phyloP scores from a whole-genome alignment of 1,140 invertebrate genomes.

The Zaprionus africanus region DNA sequence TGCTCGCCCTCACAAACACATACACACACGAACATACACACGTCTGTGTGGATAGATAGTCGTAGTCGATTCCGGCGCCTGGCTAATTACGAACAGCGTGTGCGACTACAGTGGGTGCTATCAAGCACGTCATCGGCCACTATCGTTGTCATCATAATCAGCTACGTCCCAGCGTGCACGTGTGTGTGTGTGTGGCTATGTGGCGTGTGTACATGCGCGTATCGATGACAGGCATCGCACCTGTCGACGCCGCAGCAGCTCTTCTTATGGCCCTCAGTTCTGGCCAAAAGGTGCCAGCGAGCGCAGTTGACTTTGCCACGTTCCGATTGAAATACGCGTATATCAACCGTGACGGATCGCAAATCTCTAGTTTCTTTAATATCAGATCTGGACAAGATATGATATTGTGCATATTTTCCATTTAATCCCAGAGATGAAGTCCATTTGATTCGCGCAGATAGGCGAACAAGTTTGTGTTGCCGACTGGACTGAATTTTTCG shows the following conservation, averaged over 20 bases:
- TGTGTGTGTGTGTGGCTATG: background rate
- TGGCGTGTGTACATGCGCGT: constrained; percentile 14
- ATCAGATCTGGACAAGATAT: background rate
- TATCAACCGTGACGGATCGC: background rate
- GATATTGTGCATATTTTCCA: background rate
- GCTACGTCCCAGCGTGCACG: background rate
- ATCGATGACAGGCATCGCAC: constrained; percentile 6
- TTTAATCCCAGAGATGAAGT: background rate
- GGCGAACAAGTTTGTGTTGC: background rate
- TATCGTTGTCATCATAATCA: constrained; percentile 57
- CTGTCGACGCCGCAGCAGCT: constrained; percentile 16
- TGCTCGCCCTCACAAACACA: background rate
- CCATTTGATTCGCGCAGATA: background rate
- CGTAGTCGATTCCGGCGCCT: constrained; percentile 2
- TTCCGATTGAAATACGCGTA: background rate
- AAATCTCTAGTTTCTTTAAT: background rate
- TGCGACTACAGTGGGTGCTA: constrained; percentile 60
- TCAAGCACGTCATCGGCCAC: constrained; percentile 67
- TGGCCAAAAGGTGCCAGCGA: constrained; percentile 43
- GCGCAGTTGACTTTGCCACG: constrained; percentile 34
- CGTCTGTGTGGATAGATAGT: background rate
- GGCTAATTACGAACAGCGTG: constrained; percentile 18
- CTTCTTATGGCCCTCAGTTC: constrained; percentile 43
- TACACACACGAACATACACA: background rate
- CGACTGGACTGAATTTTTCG: background rate